Percentiles rank a stretch among this genome's conserved stretches.
These are phyloP conservation scores for Trypoxylus dichotomus DNA, from an alignment of 1,140 invertebrate genomes.

Conservation along the genomic window DNA sequence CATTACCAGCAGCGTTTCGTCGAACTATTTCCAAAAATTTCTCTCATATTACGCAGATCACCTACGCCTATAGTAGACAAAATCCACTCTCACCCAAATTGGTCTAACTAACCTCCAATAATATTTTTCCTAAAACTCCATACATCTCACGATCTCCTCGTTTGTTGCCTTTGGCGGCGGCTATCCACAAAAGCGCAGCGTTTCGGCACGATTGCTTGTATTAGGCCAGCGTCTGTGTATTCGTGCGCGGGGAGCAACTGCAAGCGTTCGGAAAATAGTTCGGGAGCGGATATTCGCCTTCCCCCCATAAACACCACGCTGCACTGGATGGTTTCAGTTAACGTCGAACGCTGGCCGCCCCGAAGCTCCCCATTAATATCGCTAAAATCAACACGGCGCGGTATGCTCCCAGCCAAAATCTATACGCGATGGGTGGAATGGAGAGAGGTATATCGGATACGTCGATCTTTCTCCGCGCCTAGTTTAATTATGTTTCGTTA, in stretches of 20 bases:
- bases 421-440: background rate
- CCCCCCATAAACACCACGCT: background rate
- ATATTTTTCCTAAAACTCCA: background rate
- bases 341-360: background rate
- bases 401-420: background rate
- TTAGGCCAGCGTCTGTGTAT: background rate
- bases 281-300: background rate
- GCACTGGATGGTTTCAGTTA: background rate
- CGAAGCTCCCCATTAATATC: conserved; percentile 13
- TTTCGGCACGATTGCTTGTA: background rate
- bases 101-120: no score
- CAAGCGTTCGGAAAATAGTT: background rate
- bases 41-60: no score
- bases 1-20: no score
- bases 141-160: background rate
- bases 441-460: background rate
- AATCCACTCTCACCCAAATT: no score
- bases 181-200: background rate
- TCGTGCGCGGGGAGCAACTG: background rate
- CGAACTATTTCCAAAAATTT: no score
- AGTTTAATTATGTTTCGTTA: conserved; percentile 32
- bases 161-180: background rate
- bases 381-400: conserved; percentile 14
- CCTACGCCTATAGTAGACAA: no score
- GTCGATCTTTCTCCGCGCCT: conserved; percentile 10